Conservation (phyloP, 2,113 vertebrate species). For the Gavialis gangeticus region DNA sequence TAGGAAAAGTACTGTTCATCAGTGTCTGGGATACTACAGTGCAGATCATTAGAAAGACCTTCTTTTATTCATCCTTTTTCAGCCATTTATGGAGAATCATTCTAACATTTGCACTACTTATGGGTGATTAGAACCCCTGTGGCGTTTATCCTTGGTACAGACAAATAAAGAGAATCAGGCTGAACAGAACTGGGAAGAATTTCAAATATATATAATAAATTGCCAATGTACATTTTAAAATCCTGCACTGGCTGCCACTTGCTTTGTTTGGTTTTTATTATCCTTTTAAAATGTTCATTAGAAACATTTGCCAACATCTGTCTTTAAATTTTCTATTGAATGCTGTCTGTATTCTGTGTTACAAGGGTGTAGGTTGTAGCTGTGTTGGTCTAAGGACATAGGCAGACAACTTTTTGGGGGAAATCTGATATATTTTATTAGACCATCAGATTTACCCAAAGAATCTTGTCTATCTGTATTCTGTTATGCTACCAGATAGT, state of each 20-base stretch:
- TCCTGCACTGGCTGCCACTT: not conserved
- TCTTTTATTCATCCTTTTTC: not conserved
- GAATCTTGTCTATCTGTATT: not conserved
- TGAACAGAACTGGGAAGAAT: not conserved
- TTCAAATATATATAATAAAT: conserved; percentile 15
- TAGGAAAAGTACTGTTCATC: not conserved
- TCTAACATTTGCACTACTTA: not conserved
- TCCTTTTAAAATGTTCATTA: not conserved
- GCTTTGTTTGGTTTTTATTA: not conserved
- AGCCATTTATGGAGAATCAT: not conserved
- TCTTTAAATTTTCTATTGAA: not conserved
- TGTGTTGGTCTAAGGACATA: no score
- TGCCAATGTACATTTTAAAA: not conserved
- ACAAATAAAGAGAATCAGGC: not conserved
- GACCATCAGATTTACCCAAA: no score
- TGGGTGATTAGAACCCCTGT: not conserved
- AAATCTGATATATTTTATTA: no score
- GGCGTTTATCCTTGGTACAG: not conserved
- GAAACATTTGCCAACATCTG: not conserved
- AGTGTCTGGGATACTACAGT: not conserved
- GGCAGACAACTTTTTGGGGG: no score
- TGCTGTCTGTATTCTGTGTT: no score
- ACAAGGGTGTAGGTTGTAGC: no score
- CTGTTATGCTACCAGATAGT: not conserved
- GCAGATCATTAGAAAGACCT: not conserved